Evolutionary conservation across 2,113 vertebrate species (phyloP).

Genomic region (Peromyscus californicus): DNA sequence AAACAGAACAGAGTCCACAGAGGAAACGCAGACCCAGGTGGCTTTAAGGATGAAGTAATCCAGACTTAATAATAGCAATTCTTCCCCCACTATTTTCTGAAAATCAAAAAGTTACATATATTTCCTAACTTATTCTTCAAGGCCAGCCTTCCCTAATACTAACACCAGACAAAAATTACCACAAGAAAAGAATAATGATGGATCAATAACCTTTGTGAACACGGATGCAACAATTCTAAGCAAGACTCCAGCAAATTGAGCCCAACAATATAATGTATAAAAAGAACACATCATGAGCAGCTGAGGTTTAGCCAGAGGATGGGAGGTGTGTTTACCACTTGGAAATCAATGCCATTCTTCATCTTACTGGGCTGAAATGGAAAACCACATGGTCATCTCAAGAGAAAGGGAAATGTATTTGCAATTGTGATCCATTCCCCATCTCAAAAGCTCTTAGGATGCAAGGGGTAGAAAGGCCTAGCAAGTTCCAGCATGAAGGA

Average conservation of each 20-base stretch:
- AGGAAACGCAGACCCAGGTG: neutral
- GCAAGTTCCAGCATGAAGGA: neutral
- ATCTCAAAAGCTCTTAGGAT: neutral
- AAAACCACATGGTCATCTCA: neutral
- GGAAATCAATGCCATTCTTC: conserved; percentile 1
- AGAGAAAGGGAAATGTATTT: neutral
- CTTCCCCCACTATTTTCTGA: neutral
- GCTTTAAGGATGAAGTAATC: neutral
- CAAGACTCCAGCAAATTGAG: neutral
- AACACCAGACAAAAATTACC: neutral
- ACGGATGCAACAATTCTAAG: neutral
- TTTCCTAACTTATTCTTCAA: neutral
- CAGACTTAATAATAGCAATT: neutral
- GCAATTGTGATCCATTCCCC: neutral
- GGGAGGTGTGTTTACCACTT: neutral
- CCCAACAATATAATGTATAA: neutral
- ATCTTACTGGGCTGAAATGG: neutral
- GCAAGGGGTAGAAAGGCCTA: neutral
- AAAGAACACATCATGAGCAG: neutral
- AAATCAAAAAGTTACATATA: neutral
- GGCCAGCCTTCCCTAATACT: neutral
- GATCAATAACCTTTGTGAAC: neutral
- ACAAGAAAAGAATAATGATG: neutral
- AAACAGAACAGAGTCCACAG: neutral
- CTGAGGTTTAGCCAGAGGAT: neutral